Percentiles rank a stretch among this genome's conserved stretches.
These are phyloP conservation scores for Halictus rubicundus DNA, from an alignment of 1,140 invertebrate species.

Conservation along the genomic window DNA sequence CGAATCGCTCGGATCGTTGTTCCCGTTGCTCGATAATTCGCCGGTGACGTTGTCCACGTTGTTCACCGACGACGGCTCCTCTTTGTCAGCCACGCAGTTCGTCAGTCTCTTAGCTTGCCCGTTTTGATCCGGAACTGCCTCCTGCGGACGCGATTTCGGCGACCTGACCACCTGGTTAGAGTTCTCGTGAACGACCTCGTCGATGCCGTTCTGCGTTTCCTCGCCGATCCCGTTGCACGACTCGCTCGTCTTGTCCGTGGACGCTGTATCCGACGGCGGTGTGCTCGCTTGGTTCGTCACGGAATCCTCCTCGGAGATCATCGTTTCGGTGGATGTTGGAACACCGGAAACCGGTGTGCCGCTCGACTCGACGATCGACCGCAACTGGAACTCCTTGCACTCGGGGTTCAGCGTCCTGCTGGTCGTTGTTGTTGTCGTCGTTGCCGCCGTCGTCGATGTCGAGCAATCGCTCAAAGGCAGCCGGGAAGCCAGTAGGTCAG, in stretches of 20 bases:
- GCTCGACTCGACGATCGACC: conserved; percentile 31
- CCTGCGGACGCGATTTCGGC: background rate
- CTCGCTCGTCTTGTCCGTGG: background rate
- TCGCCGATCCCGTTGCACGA: conserved; percentile 10
- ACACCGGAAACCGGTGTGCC: conserved; percentile 1
- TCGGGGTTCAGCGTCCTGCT: conserved; percentile 75
- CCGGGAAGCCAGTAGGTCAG: conserved; percentile 58
- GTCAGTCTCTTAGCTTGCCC: conserved; percentile 29
- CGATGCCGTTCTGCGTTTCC: background rate
- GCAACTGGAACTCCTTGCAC: conserved; percentile 76
- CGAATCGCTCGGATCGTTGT: background rate
- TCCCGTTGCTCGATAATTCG: background rate
- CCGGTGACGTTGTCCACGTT: background rate
- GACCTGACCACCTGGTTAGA: background rate
- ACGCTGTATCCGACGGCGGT: background rate
- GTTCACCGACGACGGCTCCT: background rate
- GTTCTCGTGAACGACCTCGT: background rate
- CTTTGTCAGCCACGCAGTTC: background rate
- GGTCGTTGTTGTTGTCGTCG: conserved; percentile 32
- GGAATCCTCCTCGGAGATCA: conserved; percentile 13
- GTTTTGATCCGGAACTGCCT: background rate
- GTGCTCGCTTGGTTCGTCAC: background rate
- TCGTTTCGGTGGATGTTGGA: background rate
- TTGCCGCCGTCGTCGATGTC: conserved; percentile 26
- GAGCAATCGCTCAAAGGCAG: conserved; percentile 51